Conservation (phyloP, 1,140 invertebrate genomes). For the Samia ricini region DNA sequence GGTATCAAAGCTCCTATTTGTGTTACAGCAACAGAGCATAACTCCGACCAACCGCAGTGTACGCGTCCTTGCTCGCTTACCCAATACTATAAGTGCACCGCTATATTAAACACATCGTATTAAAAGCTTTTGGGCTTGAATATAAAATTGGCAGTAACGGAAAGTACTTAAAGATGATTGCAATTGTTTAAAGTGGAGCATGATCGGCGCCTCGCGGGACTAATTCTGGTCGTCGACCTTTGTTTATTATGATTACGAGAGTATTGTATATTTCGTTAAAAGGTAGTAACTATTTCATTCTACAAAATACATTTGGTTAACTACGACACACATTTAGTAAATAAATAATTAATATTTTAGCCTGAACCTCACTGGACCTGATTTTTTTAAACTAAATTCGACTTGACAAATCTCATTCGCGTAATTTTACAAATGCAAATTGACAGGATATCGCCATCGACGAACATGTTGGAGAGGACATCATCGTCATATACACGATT, state of each 20-base stretch:
- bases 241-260: conserved; percentile 25
- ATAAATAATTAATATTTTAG: no score
- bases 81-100: conserved; percentile 55
- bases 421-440: no score
- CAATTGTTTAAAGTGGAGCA: conserved; percentile 39
- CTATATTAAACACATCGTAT: conserved; percentile 60
- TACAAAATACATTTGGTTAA: not conserved
- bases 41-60: conserved; percentile 21
- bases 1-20: not conserved
- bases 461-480: no score
- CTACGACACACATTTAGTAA: not conserved
- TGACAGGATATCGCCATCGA: no score
- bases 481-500: no score
- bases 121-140: conserved; percentile 51
- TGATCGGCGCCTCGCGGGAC: conserved; percentile 21
- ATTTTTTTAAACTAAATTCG: no score
- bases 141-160: conserved; percentile 41
- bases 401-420: no score
- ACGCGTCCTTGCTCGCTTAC: conserved; percentile 65
- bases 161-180: conserved; percentile 49
- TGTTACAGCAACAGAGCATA: conserved; percentile 5
- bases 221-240: conserved; percentile 54
- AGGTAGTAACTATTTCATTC: not conserved
- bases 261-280: conserved; percentile 7
- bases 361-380: no score